Conservation (phyloP, 2,113 vertebrate genomes). For the Henicopernis longicauda region DNA sequence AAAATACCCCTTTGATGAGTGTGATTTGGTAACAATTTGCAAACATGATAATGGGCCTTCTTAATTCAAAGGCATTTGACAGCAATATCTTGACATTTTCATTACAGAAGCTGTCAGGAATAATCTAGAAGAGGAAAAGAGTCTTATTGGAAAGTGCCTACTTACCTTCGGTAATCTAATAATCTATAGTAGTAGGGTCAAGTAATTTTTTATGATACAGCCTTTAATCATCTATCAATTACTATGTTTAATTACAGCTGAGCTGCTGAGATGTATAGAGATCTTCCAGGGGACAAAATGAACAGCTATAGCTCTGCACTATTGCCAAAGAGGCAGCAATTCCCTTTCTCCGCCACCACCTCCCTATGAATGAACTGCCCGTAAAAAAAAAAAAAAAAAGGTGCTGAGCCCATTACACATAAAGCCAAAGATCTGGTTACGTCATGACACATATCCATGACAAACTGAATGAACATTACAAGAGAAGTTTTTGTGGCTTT, state of each 20-base stretch:
- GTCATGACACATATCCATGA: not conserved
- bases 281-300: not conserved
- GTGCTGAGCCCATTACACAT: not conserved
- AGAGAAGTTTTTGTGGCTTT: not conserved
- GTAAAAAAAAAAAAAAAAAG: not conserved
- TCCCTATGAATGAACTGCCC: not conserved
- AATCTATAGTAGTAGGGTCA: not conserved
- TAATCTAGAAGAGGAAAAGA: not conserved
- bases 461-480: not conserved
- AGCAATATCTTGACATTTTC: slow-evolving; percentile 18
- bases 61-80: not conserved
- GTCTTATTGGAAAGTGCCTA: not conserved
- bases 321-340: not conserved
- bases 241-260: not conserved
- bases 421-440: not conserved
- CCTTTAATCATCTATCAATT: not conserved
- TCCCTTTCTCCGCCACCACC: not conserved
- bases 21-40: not conserved
- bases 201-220: not conserved
- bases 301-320: not conserved
- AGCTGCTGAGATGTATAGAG: not conserved
- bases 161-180: not conserved
- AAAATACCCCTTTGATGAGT: not conserved
- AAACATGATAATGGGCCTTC: not conserved
- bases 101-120: slow-evolving; percentile 17